These are phyloP conservation scores for Bugulina stolonifera DNA, from an alignment of 2,888 invertebrate genomes.

Conservation along the genomic window DNA sequence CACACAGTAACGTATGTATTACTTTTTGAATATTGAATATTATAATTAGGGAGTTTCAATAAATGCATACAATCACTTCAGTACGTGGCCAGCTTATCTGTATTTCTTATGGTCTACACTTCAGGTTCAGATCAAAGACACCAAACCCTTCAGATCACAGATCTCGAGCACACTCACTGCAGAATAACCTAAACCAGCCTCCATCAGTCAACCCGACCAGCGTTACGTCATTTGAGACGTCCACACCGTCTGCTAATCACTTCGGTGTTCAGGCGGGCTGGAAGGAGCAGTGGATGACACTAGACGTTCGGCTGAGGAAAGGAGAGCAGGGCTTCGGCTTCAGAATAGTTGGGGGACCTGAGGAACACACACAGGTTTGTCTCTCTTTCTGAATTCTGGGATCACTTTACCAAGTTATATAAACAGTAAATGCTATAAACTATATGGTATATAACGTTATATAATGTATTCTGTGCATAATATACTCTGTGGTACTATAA, in stretches of 20 bases:
- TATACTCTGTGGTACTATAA: too few relatives aligned
- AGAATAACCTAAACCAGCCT: constrained; percentile 25
- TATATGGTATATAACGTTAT: too few relatives aligned
- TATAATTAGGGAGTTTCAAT: too few relatives aligned
- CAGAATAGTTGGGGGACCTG: constrained; percentile 93
- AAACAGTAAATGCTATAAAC: too few relatives aligned
- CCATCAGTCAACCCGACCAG: neutral
- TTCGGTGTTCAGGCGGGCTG: constrained; percentile 33
- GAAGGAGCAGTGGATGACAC: constrained; percentile 56
- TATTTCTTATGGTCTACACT: too few relatives aligned
- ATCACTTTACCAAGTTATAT: too few relatives aligned
- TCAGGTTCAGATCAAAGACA: constrained; percentile 24
- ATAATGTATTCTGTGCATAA: too few relatives aligned
- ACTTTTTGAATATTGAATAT: too few relatives aligned
- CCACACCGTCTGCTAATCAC: constrained; percentile 56
- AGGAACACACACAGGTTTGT: constrained; percentile 90
- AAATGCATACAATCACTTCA: too few relatives aligned
- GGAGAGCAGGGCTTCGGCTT: constrained; percentile 94
- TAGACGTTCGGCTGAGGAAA: constrained; percentile 75
- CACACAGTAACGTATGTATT: too few relatives aligned
- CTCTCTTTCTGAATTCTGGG: too few relatives aligned
- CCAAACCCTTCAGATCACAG: constrained; percentile 21
- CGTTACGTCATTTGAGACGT: constrained; percentile 60
- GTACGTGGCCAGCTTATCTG: too few relatives aligned
- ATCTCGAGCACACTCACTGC: neutral